These are phyloP conservation scores for Lacerta viridis DNA, from an alignment of 2,797 vertebrate genomes.

Conservation along the genomic window DNA sequence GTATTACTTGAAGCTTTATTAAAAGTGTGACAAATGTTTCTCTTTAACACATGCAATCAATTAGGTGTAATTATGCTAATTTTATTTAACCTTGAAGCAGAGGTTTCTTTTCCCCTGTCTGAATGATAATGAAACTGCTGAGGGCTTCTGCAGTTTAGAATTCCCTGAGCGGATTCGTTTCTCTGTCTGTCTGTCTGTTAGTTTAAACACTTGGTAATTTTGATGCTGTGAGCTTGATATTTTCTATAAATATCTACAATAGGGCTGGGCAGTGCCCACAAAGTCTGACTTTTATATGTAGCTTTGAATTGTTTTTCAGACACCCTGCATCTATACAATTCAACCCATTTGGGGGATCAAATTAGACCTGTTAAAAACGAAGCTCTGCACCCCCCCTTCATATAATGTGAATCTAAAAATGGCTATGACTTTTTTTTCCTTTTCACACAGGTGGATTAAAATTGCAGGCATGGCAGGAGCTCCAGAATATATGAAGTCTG, in stretches of 20 bases:
- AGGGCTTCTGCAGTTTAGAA: background rate
- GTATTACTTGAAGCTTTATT: constrained; percentile 6
- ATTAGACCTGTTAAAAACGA: too few relatives aligned
- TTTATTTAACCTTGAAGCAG: constrained; percentile 3
- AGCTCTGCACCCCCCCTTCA: too few relatives aligned
- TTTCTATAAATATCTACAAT: background rate
- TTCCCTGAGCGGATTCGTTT: background rate
- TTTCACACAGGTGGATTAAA: too few relatives aligned
- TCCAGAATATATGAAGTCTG: too few relatives aligned
- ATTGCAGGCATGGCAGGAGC: too few relatives aligned
- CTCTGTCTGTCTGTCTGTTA: background rate
- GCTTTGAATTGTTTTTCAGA: too few relatives aligned
- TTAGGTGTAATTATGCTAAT: constrained; percentile 11
- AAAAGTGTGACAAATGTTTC: constrained; percentile 14
- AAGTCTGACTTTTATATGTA: too few relatives aligned
- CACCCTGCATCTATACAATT: too few relatives aligned
- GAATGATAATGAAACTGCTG: constrained; percentile 14
- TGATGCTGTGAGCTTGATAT: background rate
- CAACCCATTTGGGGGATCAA: too few relatives aligned
- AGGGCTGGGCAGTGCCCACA: too few relatives aligned
- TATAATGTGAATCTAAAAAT: too few relatives aligned
- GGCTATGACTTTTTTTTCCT: too few relatives aligned
- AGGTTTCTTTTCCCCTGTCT: background rate
- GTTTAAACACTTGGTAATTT: background rate
- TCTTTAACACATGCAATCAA: background rate